phyloP scores from a whole-genome alignment of 1,140 invertebrate species.

The Grapholita molesta region DNA sequence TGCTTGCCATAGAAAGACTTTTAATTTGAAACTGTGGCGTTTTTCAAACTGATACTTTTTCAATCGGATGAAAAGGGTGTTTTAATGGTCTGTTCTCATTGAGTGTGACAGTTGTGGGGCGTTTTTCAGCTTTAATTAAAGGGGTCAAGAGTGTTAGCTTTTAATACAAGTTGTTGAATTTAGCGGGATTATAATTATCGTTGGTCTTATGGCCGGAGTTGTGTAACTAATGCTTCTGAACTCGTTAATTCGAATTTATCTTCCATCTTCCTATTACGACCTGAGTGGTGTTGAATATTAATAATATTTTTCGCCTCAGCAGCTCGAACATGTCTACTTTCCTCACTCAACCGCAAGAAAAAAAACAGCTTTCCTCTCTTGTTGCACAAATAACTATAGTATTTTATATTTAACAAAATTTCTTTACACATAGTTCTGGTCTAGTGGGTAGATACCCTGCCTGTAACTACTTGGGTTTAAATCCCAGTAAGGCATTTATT shows the following conservation, averaged over 20 bases:
- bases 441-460: too few relatives aligned
- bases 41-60: background rate
- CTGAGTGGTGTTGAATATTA: too few relatives aligned
- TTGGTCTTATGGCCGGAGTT: background rate
- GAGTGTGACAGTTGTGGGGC: background rate
- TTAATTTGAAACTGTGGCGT: background rate
- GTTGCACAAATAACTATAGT: too few relatives aligned
- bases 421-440: too few relatives aligned
- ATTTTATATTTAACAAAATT: too few relatives aligned
- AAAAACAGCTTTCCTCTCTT: too few relatives aligned
- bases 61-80: background rate
- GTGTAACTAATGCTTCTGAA: background rate
- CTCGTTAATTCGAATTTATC: background rate
- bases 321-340: too few relatives aligned
- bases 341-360: too few relatives aligned
- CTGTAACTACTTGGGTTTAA: too few relatives aligned
- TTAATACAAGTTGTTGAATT: background rate
- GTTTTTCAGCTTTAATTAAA: background rate
- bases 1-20: background rate
- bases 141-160: constrained; percentile 1
- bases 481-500: too few relatives aligned
- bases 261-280: background rate
- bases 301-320: too few relatives aligned
- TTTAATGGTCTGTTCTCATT: background rate
- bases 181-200: background rate